Conservation (phyloP, 2,888 invertebrate genomes). For the Drosophila anceps region DNA sequence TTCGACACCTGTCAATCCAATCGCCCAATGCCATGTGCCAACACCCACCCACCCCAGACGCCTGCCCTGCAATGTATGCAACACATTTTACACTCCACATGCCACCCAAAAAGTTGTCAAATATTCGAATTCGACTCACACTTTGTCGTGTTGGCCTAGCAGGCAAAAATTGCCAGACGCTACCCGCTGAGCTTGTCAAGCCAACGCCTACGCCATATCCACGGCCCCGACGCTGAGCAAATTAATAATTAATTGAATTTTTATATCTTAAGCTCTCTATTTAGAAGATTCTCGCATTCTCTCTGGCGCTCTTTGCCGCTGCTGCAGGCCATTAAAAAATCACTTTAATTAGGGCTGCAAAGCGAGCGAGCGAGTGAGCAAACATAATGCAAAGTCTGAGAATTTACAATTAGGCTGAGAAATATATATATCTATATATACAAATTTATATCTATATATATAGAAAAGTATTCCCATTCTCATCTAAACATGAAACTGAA, state of each 20-base stretch:
- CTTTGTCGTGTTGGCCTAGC: too few relatives aligned
- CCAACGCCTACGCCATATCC: constrained; percentile 8
- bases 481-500: background rate
- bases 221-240: constrained; percentile 47
- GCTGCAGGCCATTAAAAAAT: constrained; percentile 1
- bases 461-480: background rate
- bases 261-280: constrained; percentile 11
- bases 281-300: background rate
- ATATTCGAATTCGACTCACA: background rate
- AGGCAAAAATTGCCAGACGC: constrained; percentile 7
- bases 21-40: constrained; percentile 4
- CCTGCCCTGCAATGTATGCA: constrained; percentile 19
- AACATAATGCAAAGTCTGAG: background rate
- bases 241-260: constrained; percentile 69
- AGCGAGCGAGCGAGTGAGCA: background rate
- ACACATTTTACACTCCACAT: constrained; percentile 11
- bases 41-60: too few relatives aligned
- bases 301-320: background rate
- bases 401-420: constrained; percentile 1
- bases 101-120: background rate
- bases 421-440: background rate
- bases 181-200: constrained; percentile 1
- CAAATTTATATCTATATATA: background rate
- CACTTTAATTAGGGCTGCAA: constrained; percentile 5
- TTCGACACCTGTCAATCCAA: constrained; percentile 26